Conservation (phyloP, 2,113 vertebrate species). For the Drymodes brunneopygia region DNA sequence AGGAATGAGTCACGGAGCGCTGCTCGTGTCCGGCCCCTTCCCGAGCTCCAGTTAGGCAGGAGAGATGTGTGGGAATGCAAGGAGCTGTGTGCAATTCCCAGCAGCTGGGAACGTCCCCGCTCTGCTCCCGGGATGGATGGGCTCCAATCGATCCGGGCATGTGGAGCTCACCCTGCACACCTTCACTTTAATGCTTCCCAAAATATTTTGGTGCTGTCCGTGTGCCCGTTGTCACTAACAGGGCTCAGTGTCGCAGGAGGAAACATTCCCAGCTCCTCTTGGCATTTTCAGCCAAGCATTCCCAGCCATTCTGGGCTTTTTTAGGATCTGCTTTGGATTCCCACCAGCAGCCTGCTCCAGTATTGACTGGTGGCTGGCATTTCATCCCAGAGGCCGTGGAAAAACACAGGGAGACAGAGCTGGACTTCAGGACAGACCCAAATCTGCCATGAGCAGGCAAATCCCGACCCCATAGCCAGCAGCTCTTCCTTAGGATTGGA, state of each 20-base stretch:
- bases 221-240: background rate
- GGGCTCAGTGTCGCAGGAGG: background rate
- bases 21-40: background rate
- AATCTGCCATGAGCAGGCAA: rapidly evolving
- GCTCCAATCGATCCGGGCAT: background rate
- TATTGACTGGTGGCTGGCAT: background rate
- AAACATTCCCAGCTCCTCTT: background rate
- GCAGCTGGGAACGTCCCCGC: background rate
- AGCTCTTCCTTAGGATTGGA: background rate
- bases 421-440: background rate
- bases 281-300: background rate
- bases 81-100: background rate
- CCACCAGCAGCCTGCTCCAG: background rate
- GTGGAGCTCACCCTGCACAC: background rate
- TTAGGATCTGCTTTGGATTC: background rate
- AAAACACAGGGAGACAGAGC: background rate
- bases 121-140: background rate
- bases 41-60: background rate
- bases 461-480: background rate
- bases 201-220: background rate
- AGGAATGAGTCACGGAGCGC: background rate
- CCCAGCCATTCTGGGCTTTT: rapidly evolving
- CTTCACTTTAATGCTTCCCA: background rate
- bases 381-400: background rate
- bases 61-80: background rate